A percentile compares a stretch with the other conserved stretches of the same genome.
Conservation (phyloP, 2,797 vertebrate genomes). For the Hyperoplus lanceolatus region DNA sequence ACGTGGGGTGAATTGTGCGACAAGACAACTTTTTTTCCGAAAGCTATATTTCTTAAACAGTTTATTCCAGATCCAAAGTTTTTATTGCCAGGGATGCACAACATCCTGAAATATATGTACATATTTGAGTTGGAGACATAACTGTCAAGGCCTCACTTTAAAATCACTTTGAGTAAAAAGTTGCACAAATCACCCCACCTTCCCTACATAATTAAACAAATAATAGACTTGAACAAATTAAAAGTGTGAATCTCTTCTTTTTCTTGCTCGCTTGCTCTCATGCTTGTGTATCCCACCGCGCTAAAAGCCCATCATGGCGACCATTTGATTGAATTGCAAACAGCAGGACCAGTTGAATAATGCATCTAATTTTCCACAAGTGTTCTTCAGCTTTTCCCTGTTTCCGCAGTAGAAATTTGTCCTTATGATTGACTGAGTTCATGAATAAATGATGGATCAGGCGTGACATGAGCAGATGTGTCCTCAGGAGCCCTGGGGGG, state of each 20-base stretch:
- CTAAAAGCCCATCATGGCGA: slow-evolving; percentile 37
- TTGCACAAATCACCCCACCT: too few relatives aligned
- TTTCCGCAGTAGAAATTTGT: slow-evolving; percentile 28
- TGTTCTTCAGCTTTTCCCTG: slow-evolving; percentile 59
- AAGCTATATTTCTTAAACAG: too few relatives aligned
- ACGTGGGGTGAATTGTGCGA: too few relatives aligned
- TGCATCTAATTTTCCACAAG: slow-evolving; percentile 70
- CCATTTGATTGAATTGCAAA: slow-evolving; percentile 64
- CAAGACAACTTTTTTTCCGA: too few relatives aligned
- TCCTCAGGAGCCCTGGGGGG: neutral
- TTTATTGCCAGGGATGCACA: too few relatives aligned
- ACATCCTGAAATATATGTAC: too few relatives aligned
- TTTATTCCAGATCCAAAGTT: too few relatives aligned
- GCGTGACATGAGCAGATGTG: slow-evolving; percentile 39
- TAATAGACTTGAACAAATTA: neutral
- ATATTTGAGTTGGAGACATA: too few relatives aligned
- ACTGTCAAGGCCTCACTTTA: too few relatives aligned
- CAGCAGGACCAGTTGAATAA: slow-evolving; percentile 68
- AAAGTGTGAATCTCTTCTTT: neutral
- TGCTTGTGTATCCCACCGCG: slow-evolving; percentile 26
- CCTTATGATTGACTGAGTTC: slow-evolving; percentile 43
- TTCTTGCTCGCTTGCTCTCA: neutral
- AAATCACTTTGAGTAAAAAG: too few relatives aligned
- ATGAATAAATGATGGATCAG: slow-evolving; percentile 50
- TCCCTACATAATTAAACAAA: neutral